Evolutionary conservation across 2,888 invertebrate species (phyloP).

Genomic region (Synergus japonicus): DNA sequence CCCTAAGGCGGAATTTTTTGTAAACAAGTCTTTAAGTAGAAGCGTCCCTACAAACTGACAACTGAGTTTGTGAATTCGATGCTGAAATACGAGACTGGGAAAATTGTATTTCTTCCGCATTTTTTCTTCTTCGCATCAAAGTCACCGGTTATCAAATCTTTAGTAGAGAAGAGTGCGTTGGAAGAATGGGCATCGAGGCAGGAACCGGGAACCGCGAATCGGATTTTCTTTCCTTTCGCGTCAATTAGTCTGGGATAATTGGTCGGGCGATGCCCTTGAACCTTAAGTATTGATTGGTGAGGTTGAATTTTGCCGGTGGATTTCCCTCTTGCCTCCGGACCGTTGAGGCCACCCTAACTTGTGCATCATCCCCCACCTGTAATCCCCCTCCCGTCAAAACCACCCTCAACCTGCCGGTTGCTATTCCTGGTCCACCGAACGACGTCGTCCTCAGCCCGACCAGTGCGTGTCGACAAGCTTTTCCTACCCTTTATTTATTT

Average conservation of each 20-base stretch:
- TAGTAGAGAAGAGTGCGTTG: neutral
- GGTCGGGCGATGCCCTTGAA: slow-evolving; percentile 77
- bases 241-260: slow-evolving; percentile 76
- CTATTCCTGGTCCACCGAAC: slow-evolving; percentile 53
- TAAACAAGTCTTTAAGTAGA: neutral
- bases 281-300: slow-evolving; percentile 77
- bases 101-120: neutral
- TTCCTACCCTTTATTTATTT: slow-evolving; percentile 62
- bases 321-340: slow-evolving; percentile 67
- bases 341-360: slow-evolving; percentile 59
- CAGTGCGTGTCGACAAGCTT: slow-evolving; percentile 52
- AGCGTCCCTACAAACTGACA: neutral
- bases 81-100: neutral
- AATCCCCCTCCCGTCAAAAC: slow-evolving; percentile 42
- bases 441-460: slow-evolving; percentile 52
- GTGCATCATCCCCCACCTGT: slow-evolving; percentile 58
- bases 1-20: no score
- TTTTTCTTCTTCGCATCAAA: neutral
- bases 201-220: slow-evolving; percentile 43
- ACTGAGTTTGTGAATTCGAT: neutral
- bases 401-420: slow-evolving; percentile 34
- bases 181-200: slow-evolving; percentile 1
- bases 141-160: neutral
- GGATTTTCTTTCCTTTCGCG: slow-evolving; percentile 60
- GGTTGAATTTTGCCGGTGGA: slow-evolving; percentile 72